Conservation (phyloP, 2,113 vertebrate genomes). For the Natator depressus region DNA sequence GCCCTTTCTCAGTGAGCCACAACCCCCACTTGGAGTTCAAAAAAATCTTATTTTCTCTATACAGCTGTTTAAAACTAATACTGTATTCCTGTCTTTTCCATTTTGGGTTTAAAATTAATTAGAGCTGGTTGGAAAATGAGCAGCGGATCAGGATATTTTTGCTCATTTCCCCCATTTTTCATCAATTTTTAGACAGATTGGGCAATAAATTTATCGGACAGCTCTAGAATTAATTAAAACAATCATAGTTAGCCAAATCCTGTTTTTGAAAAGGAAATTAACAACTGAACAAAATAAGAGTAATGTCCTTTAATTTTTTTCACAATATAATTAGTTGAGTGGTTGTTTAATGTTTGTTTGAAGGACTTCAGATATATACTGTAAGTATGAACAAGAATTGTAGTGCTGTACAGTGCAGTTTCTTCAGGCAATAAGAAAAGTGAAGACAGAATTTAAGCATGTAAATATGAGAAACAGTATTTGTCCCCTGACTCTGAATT, state of each 20-base stretch:
- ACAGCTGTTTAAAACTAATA: background rate
- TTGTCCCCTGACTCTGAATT: constrained; percentile 33
- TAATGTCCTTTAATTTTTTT: background rate
- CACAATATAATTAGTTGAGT: background rate
- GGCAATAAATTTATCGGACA: background rate
- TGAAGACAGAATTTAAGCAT: background rate
- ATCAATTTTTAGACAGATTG: background rate
- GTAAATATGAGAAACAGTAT: background rate
- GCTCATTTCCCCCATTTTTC: background rate
- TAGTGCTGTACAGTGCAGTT: background rate
- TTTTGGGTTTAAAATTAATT: constrained; percentile 8
- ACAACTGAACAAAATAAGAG: background rate
- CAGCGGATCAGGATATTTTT: background rate
- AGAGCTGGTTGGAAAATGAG: background rate
- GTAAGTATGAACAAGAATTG: background rate
- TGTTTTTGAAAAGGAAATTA: background rate
- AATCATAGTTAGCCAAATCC: background rate
- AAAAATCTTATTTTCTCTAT: background rate
- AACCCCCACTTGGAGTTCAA: background rate
- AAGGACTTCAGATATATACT: background rate
- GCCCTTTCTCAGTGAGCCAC: background rate
- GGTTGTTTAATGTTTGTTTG: background rate
- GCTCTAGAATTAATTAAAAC: background rate
- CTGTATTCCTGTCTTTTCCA: background rate
- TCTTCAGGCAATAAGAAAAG: background rate